phyloP scores from a whole-genome alignment of 2,888 invertebrate species.

The Acanthosepion lycidas region DNA sequence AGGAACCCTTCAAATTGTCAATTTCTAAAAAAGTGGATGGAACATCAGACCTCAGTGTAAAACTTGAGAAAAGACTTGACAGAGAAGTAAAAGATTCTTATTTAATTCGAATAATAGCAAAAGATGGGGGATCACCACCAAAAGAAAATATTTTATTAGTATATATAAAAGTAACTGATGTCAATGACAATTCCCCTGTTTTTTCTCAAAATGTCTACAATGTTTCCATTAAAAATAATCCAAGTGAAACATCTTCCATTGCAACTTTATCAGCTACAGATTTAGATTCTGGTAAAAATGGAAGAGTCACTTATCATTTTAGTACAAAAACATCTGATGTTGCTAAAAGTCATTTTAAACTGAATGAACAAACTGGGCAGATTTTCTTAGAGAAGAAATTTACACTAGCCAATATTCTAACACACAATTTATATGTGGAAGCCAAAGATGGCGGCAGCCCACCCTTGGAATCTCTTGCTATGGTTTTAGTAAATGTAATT shows the following conservation, averaged over 20 bases:
- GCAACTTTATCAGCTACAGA: conserved; percentile 11
- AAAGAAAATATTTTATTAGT: neutral
- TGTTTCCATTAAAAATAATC: neutral
- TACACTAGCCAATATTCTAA: neutral
- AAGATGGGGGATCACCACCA: neutral
- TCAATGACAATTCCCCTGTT: neutral
- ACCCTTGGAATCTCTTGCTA: neutral
- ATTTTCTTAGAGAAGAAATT: neutral
- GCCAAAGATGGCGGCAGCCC: neutral
- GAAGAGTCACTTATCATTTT: conserved; percentile 13
- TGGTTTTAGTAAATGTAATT: neutral
- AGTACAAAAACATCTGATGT: neutral
- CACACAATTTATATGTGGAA: neutral
- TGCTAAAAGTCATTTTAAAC: neutral
- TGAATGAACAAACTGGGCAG: neutral
- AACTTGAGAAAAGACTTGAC: neutral
- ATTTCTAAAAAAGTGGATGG: neutral
- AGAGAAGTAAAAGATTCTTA: neutral
- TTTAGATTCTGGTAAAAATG: neutral
- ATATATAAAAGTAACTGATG: neutral
- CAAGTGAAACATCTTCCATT: neutral
- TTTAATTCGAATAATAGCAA: neutral
- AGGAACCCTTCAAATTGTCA: neutral
- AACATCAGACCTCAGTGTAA: neutral
- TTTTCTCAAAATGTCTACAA: neutral